phyloP scores from a whole-genome alignment of 2,888 invertebrate species.

The Eilema sororculum region DNA sequence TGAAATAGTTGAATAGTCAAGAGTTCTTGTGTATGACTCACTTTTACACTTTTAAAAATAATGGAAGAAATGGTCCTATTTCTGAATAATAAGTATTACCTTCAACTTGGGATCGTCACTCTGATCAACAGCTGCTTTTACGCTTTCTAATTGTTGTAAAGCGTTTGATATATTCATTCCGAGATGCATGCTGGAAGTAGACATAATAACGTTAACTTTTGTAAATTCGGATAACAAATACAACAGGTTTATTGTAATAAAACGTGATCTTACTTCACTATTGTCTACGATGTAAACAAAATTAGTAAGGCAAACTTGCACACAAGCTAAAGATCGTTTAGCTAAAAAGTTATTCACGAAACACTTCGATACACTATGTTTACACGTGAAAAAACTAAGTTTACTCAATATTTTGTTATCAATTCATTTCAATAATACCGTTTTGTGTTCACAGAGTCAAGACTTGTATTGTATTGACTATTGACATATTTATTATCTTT shows the following conservation, averaged over 20 bases:
- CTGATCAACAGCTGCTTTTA: slow-evolving; percentile 94
- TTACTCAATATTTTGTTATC: not conserved
- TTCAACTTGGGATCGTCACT: slow-evolving; percentile 94
- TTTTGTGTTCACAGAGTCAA: slow-evolving; percentile 2
- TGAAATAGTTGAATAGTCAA: not conserved
- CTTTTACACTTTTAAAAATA: not conserved
- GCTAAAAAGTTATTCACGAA: slow-evolving; percentile 9
- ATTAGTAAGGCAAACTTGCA: not conserved
- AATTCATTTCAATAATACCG: not conserved
- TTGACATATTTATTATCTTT: not conserved
- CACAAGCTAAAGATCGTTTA: not conserved
- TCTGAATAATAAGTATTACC: slow-evolving; percentile 68
- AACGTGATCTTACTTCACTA: slow-evolving; percentile 8
- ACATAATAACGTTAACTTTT: not conserved
- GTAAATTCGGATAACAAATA: not conserved
- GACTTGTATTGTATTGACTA: not conserved
- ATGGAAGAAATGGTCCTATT: not conserved
- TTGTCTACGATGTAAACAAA: not conserved
- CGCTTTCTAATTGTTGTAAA: slow-evolving; percentile 94
- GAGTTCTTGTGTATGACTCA: not conserved
- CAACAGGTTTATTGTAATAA: not conserved
- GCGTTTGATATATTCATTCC: slow-evolving; percentile 95
- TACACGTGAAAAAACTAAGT: not conserved
- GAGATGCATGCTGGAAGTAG: slow-evolving; percentile 80
- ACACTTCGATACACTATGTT: not conserved